Evolutionary conservation across 2,888 invertebrate species (phyloP), one percentile per base, ranked within the genome.

Genomic region (Dryobota labecula): DNA sequence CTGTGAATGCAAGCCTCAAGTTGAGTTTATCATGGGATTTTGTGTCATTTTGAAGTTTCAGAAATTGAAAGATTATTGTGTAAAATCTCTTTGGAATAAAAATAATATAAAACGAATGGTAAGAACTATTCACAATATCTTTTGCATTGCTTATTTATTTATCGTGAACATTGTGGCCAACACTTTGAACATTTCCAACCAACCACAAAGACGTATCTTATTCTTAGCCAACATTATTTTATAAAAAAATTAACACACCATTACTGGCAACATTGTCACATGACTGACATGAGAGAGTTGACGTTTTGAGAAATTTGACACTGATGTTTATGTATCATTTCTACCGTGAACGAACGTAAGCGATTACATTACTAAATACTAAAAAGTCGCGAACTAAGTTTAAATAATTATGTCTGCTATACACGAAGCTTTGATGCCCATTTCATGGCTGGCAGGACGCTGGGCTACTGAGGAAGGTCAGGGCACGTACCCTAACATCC

Each of bases 381-480:
- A 2, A n/a, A 49, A 53, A 30, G 13, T 64, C 9, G 20, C 18
- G 6, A 13, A n/a, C n/a, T n/a, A n/a, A n/a, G n/a, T n/a, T n/a
- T n/a, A 0, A 30, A 30, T n/a, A 38, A 72, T 36, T 73, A 77
- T 82, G 69, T 70, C 83, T 41, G 9, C 45, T 63, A 54, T 93
- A 86, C 96, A 96, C 60, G 96, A 96, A 73, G 93, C 95, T n/a
- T 62, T 97, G 49, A 92, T 92, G 76, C 96, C 97, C 0, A 86
- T 97, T 76, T 89, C 93, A 1, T 97, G 97, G 97, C 90, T 97
- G 9, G 91, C 96, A 49, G 97, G 97, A 6, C 95, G 92, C 41
- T 97, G 97, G 97, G 88, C 86, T 70, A 96, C 97, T 0, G 90
- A 94, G 56, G 89, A 89, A 43, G 97, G 96, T 0, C 85, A 86